Conservation (phyloP, 2,888 invertebrate genomes). For the Catocala nupta region DNA sequence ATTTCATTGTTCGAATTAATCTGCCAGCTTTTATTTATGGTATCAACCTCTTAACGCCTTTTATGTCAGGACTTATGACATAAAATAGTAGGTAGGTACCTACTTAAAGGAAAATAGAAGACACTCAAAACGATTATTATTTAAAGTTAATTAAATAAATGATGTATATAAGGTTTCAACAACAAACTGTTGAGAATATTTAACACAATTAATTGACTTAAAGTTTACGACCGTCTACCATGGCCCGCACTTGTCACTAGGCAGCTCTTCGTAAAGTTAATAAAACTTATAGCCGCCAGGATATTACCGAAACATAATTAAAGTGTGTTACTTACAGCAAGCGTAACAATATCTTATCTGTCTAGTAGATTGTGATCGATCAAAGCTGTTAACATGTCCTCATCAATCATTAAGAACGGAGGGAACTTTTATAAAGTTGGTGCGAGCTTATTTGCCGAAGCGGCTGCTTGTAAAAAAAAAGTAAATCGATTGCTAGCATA, state of each 20-base stretch:
- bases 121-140: too few species aligned
- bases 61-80: too few species aligned
- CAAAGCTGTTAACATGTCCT: constrained; percentile 29
- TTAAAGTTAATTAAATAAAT: too few species aligned
- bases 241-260: constrained; percentile 1
- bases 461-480: constrained; percentile 39
- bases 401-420: constrained; percentile 35
- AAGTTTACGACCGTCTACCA: constrained; percentile 8
- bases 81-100: too few species aligned
- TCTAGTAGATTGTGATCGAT: constrained; percentile 36
- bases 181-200: too few species aligned
- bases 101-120: too few species aligned
- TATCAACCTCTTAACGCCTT: background rate
- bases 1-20: constrained; percentile 11
- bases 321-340: constrained; percentile 14
- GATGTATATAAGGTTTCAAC: too few species aligned
- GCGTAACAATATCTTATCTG: constrained; percentile 19
- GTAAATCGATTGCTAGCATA: constrained; percentile 37
- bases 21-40: constrained; percentile 7
- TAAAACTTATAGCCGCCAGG: constrained; percentile 23
- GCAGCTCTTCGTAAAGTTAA: constrained; percentile 18
- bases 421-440: constrained; percentile 23
- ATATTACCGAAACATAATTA: constrained; percentile 21
- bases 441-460: constrained; percentile 33
- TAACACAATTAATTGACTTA: background rate